Conservation (phyloP, 2,797 vertebrate species). For the Trachops cirrhosus region DNA sequence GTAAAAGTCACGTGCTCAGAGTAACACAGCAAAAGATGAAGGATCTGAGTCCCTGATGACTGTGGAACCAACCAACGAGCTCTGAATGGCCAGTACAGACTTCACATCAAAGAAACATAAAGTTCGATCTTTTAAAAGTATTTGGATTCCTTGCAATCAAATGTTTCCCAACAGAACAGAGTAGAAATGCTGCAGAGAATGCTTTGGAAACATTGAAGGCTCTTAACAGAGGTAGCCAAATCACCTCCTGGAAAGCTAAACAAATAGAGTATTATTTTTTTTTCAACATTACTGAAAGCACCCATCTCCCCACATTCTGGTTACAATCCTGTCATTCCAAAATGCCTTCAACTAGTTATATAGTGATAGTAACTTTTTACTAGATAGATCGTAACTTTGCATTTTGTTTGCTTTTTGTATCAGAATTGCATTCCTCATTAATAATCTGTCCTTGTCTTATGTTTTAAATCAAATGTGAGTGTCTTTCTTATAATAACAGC, state of each 20-base stretch:
- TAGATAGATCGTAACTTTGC: neutral
- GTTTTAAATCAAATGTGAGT: constrained; percentile 2
- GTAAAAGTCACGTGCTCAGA: neutral
- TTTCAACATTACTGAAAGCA: neutral
- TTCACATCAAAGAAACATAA: neutral
- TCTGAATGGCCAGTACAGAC: neutral
- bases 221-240: neutral
- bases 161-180: neutral
- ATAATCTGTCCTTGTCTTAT: neutral
- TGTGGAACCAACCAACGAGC: neutral
- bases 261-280: neutral
- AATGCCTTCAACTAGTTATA: neutral
- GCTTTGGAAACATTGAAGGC: neutral
- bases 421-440: neutral
- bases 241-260: neutral
- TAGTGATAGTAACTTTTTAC: neutral
- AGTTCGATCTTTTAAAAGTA: neutral
- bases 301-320: neutral
- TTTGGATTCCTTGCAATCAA: neutral
- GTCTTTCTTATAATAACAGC: neutral
- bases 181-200: neutral
- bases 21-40: neutral
- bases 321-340: neutral
- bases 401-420: neutral
- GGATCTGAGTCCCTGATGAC: neutral